Percentiles rank a stretch among this genome's conserved stretches.
phyloP scores from a whole-genome alignment of 2,888 invertebrate genomes.

The Rotaria magnacalcarata region DNA sequence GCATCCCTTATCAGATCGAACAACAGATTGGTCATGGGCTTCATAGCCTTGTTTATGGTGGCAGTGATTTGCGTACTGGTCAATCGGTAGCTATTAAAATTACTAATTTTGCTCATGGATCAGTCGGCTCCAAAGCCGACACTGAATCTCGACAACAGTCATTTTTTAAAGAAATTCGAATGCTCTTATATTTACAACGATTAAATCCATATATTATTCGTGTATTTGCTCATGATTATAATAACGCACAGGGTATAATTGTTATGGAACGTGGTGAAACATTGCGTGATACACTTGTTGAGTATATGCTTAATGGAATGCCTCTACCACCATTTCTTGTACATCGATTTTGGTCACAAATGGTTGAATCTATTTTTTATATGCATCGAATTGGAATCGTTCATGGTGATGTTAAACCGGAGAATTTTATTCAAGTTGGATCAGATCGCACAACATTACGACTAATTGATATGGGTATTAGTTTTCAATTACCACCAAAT shows the following conservation, averaged over 20 bases:
- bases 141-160: constrained; percentile 1
- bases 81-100: neutral
- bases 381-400: neutral
- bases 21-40: neutral
- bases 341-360: neutral
- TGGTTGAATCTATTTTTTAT: constrained; percentile 32
- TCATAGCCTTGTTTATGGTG: constrained; percentile 15
- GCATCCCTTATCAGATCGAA: neutral
- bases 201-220: constrained; percentile 34
- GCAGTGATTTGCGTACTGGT: neutral
- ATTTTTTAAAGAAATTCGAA: neutral
- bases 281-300: neutral
- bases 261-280: constrained; percentile 33
- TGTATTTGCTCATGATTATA: neutral
- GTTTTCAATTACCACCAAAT: constrained; percentile 12
- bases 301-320: neutral
- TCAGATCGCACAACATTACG: neutral
- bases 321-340: neutral
- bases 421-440: constrained; percentile 31
- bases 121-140: neutral
- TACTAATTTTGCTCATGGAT: neutral
- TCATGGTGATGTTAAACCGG: constrained; percentile 3
- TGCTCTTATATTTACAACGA: neutral
- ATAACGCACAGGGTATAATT: neutral
- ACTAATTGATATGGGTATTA: constrained; percentile 34